These are phyloP conservation scores for Berghia stephanieae DNA, from an alignment of 1,140 invertebrate genomes.

Conservation along the genomic window DNA sequence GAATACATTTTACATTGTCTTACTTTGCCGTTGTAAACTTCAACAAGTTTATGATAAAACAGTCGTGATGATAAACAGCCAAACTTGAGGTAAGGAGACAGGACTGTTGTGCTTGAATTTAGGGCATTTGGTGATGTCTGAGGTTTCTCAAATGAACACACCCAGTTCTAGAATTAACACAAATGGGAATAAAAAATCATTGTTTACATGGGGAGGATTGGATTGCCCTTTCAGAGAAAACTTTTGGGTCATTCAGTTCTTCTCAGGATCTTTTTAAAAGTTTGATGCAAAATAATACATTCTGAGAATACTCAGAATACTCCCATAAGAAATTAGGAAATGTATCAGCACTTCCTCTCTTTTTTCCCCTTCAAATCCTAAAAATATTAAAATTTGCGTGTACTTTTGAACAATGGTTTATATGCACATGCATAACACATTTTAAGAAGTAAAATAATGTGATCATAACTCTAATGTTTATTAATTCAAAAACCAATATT, in stretches of 20 bases:
- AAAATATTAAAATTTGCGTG: too few species aligned
- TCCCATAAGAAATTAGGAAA: too few species aligned
- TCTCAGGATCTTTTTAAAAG: not conserved
- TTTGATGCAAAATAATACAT: not conserved
- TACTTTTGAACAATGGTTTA: too few species aligned
- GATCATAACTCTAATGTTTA: too few species aligned
- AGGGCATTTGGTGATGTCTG: constrained; percentile 89
- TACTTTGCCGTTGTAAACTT: constrained; percentile 77
- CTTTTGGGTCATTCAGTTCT: not conserved
- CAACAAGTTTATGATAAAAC: constrained; percentile 84
- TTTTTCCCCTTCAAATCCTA: too few species aligned
- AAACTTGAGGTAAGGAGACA: constrained; percentile 88
- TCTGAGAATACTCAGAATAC: too few species aligned
- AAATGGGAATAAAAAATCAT: not conserved
- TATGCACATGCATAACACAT: too few species aligned
- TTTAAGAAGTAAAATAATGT: too few species aligned
- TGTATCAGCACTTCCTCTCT: too few species aligned
- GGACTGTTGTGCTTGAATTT: constrained; percentile 79
- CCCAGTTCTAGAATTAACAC: constrained; percentile 78
- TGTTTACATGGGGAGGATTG: not conserved
- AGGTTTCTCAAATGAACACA: constrained; percentile 85
- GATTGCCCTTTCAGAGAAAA: not conserved
- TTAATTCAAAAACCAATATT: too few species aligned
- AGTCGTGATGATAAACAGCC: constrained; percentile 85
- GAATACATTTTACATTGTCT: too few species aligned